A percentile compares a stretch with the other conserved stretches of the same genome.
Evolutionary conservation across 2,113 vertebrate genomes (phyloP).

Genomic region (Triplophysa dalaica): DNA sequence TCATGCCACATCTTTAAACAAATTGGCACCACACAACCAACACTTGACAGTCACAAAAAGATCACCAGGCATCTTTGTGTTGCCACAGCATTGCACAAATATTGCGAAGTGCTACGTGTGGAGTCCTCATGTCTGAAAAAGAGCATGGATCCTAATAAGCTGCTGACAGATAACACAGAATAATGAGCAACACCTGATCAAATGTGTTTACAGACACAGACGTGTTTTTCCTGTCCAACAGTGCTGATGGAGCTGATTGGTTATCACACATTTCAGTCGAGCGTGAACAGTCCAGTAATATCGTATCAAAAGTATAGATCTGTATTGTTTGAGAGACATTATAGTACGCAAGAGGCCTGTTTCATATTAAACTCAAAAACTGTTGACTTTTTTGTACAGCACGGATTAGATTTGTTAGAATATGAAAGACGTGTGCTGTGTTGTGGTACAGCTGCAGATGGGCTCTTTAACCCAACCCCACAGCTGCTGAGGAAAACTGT

Average conservation of each 20-base stretch:
- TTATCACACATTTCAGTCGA: background rate
- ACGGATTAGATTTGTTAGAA: background rate
- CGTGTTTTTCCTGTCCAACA: conserved; percentile 12
- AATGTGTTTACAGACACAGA: conserved; percentile 4
- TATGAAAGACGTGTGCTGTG: background rate
- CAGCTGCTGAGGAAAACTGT: conserved; percentile 41
- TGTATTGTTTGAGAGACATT: background rate
- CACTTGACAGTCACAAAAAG: conserved; percentile 26
- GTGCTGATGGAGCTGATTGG: background rate
- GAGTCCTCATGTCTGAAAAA: conserved; percentile 12
- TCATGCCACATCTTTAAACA: conserved; percentile 3
- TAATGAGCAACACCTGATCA: conserved; percentile 20
- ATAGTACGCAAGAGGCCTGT: background rate
- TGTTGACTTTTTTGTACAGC: too few species aligned
- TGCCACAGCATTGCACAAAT: conserved; percentile 32
- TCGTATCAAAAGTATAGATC: conserved; percentile 7
- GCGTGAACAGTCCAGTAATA: background rate
- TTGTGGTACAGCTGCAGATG: conserved; percentile 36
- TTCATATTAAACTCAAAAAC: conserved; percentile 3
- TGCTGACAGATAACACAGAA: background rate
- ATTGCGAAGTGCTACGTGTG: conserved; percentile 18
- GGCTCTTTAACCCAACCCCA: conserved; percentile 27
- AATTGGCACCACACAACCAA: conserved; percentile 44
- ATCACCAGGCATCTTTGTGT: conserved; percentile 25
- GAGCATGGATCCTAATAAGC: conserved; percentile 13